Evolutionary conservation across 2,888 invertebrate species (phyloP), one percentile per base, ranked within the genome.

Genomic region (Dugesia japonica): DNA sequence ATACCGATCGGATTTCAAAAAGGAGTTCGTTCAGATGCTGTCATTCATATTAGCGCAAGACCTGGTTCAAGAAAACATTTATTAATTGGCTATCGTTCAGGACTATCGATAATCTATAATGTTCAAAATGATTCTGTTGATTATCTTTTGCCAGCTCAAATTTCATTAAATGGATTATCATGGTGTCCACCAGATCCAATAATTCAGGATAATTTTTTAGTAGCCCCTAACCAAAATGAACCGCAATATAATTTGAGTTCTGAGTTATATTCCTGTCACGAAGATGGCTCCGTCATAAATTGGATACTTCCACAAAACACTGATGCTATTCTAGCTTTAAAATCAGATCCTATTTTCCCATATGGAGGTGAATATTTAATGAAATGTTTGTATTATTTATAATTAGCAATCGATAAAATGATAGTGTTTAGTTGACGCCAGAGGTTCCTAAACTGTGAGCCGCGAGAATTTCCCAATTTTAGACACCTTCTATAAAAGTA

Each of bases 31-130:
- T 4, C 17, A 4, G 23, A 56, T 56, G n/a, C 56, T 4, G 56
- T 56, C 4, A 56, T 56, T 23, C n/a, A 56, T 56, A 23, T 56
- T n/a, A 56, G 56, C 23, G 56, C 20, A 56, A 4, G 56, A 13
- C 56, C 56, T 56, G 56, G 56, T 56, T 56, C 56, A 1, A n/a
- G 56, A n/a, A 56, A 56, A n/a, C 56, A 56, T n/a, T n/a, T 56
- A 13, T n/a, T 56, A 56, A 56, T 56, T n/a, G 56, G 56, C 7
- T 56, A 56, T 56, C n/a, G 23, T 4, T 56, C 56, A n/a, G 56
- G 56, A 56, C 23, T 9, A 9, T 56, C 56, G 17, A 56, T 56
- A 1, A 56, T 56, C 17, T 56, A 56, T n/a, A 56, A 56, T n/a
- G n/a, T 56, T 9, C 56, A 56, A n/a, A 56, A 56, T 1, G 56